Conservation (phyloP, 2,113 vertebrate genomes). For the Pseudorasbora parva region DNA sequence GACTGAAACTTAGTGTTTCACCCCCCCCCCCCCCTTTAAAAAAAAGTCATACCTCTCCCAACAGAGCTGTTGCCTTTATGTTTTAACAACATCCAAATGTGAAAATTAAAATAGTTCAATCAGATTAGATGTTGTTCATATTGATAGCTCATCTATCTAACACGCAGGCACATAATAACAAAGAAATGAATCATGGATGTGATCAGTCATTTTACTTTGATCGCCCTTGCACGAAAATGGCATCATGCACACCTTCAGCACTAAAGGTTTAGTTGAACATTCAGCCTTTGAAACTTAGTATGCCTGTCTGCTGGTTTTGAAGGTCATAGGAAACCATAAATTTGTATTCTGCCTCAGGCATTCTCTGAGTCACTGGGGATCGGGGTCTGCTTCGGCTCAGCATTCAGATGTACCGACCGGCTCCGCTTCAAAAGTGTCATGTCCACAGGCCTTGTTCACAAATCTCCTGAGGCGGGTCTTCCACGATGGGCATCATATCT, state of each 20-base stretch:
- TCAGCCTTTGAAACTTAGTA: conserved; percentile 19
- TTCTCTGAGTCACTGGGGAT: conserved; percentile 22
- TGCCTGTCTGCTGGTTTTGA: conserved; percentile 19
- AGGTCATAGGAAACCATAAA: conserved; percentile 35
- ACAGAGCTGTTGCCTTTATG: not conserved
- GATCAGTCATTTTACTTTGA: not conserved
- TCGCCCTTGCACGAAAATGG: not conserved
- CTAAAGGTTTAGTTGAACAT: not conserved
- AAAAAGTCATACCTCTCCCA: not conserved
- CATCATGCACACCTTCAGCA: not conserved
- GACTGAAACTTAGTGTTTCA: no score
- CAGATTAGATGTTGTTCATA: not conserved
- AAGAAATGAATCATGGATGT: not conserved
- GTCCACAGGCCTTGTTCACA: conserved; percentile 3
- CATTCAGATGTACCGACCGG: conserved; percentile 6
- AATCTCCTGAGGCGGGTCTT: not conserved
- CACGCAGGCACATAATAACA: not conserved
- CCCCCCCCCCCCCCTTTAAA: no score
- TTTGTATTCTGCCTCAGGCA: conserved; percentile 42
- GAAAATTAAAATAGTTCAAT: not conserved
- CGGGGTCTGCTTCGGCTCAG: conserved; percentile 6
- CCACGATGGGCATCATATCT: not conserved
- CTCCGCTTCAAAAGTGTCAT: conserved; percentile 13
- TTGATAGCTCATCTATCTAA: not conserved
- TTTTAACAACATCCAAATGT: not conserved